These are phyloP conservation scores for Eupsilia transversa DNA, from an alignment of 2,888 invertebrate genomes.

Conservation along the genomic window DNA sequence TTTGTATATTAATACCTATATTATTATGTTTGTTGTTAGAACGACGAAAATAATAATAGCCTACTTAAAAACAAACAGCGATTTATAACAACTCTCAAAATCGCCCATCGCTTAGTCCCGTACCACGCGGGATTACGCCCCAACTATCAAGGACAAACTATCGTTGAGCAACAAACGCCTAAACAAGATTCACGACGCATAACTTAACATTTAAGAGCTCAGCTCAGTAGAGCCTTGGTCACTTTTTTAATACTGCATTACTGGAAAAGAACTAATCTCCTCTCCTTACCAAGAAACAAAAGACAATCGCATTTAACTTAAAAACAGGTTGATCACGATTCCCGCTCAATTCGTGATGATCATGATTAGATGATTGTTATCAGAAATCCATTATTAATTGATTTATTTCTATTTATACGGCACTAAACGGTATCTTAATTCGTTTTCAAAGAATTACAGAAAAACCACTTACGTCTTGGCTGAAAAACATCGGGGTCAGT, in stretches of 20 bases:
- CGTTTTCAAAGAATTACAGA: conserved; percentile 10
- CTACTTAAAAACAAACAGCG: not conserved
- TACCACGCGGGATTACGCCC: conserved; percentile 19
- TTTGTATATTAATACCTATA: no score
- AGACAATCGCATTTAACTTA: not conserved
- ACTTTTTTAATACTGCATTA: not conserved
- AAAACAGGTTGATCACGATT: conserved; percentile 50
- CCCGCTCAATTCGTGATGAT: conserved; percentile 41
- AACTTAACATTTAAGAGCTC: not conserved
- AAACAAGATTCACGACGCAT: conserved; percentile 11
- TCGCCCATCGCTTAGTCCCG: conserved; percentile 8
- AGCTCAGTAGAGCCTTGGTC: not conserved
- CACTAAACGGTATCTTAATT: conserved; percentile 28
- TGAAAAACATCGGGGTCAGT: not conserved
- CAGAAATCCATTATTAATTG: conserved; percentile 21
- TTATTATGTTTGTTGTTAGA: no score
- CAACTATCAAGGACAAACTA: conserved; percentile 1
- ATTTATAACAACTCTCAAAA: not conserved
- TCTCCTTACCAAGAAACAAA: conserved; percentile 1
- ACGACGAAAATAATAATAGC: not conserved
- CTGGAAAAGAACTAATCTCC: not conserved
- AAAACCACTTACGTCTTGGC: not conserved
- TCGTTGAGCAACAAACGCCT: not conserved
- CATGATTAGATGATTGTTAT: conserved; percentile 37
- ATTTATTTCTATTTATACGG: conserved; percentile 25